Conservation (phyloP, 2,888 invertebrate species). For the Geotrupes spiniger region DNA sequence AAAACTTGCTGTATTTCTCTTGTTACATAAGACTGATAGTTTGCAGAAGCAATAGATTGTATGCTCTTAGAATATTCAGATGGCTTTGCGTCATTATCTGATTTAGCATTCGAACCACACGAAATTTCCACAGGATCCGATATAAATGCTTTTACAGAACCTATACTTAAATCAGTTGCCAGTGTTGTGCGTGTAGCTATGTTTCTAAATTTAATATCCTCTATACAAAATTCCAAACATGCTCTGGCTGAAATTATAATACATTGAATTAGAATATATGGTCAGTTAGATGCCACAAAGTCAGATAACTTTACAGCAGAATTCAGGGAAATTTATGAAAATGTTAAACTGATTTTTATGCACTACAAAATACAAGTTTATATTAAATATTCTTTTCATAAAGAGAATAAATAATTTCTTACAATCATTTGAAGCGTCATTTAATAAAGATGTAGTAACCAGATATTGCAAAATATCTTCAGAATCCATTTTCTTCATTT, state of each 20-base stretch:
- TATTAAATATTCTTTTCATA: too few relatives aligned
- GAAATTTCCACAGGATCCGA: conserved; percentile 45
- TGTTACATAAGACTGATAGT: conserved; percentile 10
- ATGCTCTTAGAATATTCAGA: too few relatives aligned
- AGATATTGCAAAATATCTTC: conserved; percentile 38
- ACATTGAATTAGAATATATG: too few relatives aligned
- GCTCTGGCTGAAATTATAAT: conserved; percentile 53
- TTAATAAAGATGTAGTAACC: conserved; percentile 42
- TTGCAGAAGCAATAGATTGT: not conserved
- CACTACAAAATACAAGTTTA: too few relatives aligned
- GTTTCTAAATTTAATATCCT: conserved; percentile 51
- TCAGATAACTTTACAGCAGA: too few relatives aligned
- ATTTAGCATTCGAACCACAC: conserved; percentile 12
- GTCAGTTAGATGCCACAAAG: too few relatives aligned
- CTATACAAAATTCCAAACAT: conserved; percentile 61
- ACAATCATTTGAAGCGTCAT: conserved; percentile 46
- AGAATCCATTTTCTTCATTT: conserved; percentile 39
- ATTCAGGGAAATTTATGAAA: too few relatives aligned
- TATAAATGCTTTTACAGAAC: conserved; percentile 54
- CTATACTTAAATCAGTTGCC: conserved; percentile 46
- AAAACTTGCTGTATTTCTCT: conserved; percentile 53
- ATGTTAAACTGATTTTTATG: too few relatives aligned
- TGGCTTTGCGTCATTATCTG: too few relatives aligned
- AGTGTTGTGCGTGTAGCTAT: conserved; percentile 46
- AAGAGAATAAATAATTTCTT: conserved; percentile 25